phyloP scores from a whole-genome alignment of 2,888 invertebrate species.

The Rotaria macrura region DNA sequence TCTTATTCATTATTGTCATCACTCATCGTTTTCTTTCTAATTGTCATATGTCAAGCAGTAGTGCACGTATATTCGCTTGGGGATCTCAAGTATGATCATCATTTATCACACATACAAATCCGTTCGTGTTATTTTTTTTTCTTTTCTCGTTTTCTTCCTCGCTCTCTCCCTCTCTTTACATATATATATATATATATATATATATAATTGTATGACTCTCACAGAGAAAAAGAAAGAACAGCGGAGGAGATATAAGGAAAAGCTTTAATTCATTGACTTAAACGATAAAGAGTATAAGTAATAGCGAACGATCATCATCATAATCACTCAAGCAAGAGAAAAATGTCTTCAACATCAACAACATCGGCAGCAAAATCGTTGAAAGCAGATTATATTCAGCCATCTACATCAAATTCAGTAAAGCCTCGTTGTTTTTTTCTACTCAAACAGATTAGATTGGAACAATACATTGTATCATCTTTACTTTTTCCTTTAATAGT shows the following conservation, averaged over 20 bases:
- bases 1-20: neutral
- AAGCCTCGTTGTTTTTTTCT: neutral
- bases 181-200: neutral
- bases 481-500: conserved; percentile 54
- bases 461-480: too few relatives aligned
- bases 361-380: neutral
- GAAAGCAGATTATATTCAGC: neutral
- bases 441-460: too few relatives aligned
- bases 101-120: conserved; percentile 8
- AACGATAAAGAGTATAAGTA: neutral
- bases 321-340: neutral
- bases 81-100: neutral
- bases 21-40: neutral
- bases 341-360: neutral
- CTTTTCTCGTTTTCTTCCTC: neutral
- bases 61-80: neutral
- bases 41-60: neutral
- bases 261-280: neutral
- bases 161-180: neutral
- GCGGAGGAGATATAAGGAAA: neutral
- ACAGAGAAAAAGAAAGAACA: neutral
- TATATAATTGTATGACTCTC: too few relatives aligned
- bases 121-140: neutral
- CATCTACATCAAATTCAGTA: neutral
- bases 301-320: neutral